phyloP scores from a whole-genome alignment of 2,797 vertebrate genomes.

The Peromyscus eremicus region DNA sequence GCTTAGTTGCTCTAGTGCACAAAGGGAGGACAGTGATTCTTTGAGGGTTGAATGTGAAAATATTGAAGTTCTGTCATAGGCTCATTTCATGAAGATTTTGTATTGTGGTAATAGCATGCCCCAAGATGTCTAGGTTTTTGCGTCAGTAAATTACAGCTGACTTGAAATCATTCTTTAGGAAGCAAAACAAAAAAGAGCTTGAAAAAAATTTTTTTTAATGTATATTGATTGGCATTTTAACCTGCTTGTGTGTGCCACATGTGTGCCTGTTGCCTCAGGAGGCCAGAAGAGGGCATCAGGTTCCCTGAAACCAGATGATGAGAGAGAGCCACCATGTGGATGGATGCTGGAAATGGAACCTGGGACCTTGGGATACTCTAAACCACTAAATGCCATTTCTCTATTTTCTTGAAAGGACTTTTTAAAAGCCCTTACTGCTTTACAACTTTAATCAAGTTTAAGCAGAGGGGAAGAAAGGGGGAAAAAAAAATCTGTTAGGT shows the following conservation, averaged over 20 bases:
- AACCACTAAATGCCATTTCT: background rate
- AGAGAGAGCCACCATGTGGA: background rate
- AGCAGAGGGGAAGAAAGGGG: background rate
- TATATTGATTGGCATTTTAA: background rate
- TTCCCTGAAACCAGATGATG: background rate
- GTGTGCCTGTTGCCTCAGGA: background rate
- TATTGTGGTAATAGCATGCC: background rate
- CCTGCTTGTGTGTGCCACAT: background rate
- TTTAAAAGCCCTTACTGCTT: background rate
- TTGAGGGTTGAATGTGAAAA: too few species aligned
- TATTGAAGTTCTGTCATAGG: too few species aligned
- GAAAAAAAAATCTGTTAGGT: too few species aligned
- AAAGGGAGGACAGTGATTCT: too few species aligned
- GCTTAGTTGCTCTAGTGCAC: too few species aligned
- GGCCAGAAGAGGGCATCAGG: background rate
- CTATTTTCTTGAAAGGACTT: background rate
- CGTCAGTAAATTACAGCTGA: slow-evolving; percentile 14
- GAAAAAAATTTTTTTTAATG: background rate
- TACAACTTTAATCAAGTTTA: slow-evolving; percentile 18
- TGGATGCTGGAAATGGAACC: background rate
- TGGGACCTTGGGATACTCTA: background rate
- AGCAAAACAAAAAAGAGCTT: background rate
- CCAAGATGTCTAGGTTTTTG: background rate
- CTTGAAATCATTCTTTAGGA: slow-evolving; percentile 28
- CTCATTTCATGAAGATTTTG: too few species aligned